Evolutionary conservation across 2,888 invertebrate species (phyloP).

Genomic region (Meteorus cinctellus): DNA sequence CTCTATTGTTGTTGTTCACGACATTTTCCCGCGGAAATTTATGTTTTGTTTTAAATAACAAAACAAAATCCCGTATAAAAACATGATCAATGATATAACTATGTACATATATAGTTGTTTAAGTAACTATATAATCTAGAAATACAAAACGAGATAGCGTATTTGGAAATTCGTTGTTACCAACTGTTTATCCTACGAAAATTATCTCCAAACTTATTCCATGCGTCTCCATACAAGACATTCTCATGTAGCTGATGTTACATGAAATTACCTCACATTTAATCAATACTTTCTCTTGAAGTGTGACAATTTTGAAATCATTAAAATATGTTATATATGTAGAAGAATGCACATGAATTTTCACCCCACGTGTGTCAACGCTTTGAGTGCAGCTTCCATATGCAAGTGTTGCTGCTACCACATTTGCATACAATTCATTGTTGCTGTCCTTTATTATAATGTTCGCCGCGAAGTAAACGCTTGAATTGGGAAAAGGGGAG

Average conservation of each 20-base stretch:
- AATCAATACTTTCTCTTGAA: constrained; percentile 24
- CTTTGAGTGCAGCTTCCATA: constrained; percentile 4
- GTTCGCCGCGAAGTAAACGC: constrained; percentile 1
- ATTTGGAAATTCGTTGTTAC: background rate
- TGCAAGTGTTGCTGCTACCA: background rate
- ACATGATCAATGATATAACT: too few species aligned
- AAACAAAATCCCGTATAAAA: too few species aligned
- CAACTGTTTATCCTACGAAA: background rate
- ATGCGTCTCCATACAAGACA: too few species aligned
- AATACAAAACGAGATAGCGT: too few species aligned
- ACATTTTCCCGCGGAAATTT: too few species aligned
- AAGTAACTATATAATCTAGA: too few species aligned
- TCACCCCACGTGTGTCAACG: constrained; percentile 1
- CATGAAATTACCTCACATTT: constrained; percentile 15
- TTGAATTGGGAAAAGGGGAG: constrained; percentile 27
- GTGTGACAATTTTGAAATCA: constrained; percentile 25
- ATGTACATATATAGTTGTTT: too few species aligned
- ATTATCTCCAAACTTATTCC: too few species aligned
- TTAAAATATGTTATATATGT: constrained; percentile 5
- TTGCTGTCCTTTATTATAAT: constrained; percentile 18
- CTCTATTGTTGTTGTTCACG: too few species aligned
- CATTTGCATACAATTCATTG: constrained; percentile 29
- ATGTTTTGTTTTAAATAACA: too few species aligned
- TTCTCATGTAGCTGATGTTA: background rate
- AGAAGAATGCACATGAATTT: constrained; percentile 8